Evolutionary conservation across 2,888 invertebrate species (phyloP).

Genomic region (Petrophora chlorosata): DNA sequence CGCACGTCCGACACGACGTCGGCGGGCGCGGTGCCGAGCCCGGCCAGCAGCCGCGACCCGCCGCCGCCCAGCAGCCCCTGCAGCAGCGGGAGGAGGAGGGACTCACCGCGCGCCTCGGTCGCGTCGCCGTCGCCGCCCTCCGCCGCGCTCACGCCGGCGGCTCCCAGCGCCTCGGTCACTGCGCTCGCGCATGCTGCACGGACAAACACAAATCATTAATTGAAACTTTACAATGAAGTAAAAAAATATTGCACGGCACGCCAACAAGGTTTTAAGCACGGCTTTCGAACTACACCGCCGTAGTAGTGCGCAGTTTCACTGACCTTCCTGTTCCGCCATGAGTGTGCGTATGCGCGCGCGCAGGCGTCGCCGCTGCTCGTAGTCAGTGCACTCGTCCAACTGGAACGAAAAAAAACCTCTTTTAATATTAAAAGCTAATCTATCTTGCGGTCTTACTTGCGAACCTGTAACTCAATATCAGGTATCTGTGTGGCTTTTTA

Average conservation of each 20-base stretch:
- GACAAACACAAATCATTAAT: too few species aligned
- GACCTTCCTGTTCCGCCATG: conserved; percentile 95
- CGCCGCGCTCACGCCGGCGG: conserved; percentile 63
- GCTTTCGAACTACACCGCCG: too few species aligned
- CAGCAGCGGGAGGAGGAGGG: conserved; percentile 87
- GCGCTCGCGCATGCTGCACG: conserved; percentile 72
- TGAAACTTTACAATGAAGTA: too few species aligned
- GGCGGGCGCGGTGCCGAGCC: conserved; percentile 80
- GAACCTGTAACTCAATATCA: neutral
- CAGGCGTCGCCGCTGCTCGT: conserved; percentile 93
- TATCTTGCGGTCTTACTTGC: neutral
- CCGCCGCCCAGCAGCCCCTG: conserved; percentile 86
- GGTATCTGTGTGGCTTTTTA: too few species aligned
- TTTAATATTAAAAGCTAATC: neutral
- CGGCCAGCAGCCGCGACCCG: conserved; percentile 68
- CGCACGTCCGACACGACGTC: conserved; percentile 90
- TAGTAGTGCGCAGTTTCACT: conserved; percentile 14
- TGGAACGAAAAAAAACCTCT: conserved; percentile 59
- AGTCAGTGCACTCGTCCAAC: conserved; percentile 93
- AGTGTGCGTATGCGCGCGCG: conserved; percentile 91
- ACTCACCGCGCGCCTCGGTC: conserved; percentile 87
- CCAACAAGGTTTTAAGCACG: too few species aligned
- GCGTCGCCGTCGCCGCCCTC: conserved; percentile 48
- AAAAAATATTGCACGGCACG: too few species aligned
- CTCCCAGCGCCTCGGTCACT: conserved; percentile 74